phyloP scores from a whole-genome alignment of 2,113 vertebrate genomes.

The Taxidea taxus region DNA sequence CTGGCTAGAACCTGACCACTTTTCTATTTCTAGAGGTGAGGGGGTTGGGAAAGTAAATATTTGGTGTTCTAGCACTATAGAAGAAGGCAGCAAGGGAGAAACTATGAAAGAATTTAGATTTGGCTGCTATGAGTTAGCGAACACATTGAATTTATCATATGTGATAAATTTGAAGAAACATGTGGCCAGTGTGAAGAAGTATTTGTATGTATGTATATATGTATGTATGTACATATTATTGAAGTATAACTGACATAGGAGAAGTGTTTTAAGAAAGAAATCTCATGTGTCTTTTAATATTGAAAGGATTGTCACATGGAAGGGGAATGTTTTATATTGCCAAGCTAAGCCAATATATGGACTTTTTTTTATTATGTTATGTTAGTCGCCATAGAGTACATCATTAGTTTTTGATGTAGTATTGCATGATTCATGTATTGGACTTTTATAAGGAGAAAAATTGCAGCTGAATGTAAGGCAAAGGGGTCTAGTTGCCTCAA shows the following conservation, averaged over 20 bases:
- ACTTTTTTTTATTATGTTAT: too few species aligned
- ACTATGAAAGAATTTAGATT: not conserved
- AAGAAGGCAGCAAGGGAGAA: not conserved
- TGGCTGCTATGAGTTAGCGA: not conserved
- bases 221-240: not conserved
- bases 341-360: not conserved
- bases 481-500: not conserved
- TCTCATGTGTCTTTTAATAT: not conserved
- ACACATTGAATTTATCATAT: not conserved
- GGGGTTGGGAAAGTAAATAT: not conserved
- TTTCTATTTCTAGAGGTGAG: not conserved
- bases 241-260: not conserved
- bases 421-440: too few species aligned
- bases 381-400: too few species aligned
- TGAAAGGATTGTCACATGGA: not conserved
- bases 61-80: not conserved
- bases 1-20: not conserved
- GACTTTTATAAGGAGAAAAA: not conserved
- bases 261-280: conserved; percentile 12
- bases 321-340: not conserved
- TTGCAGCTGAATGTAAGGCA: not conserved
- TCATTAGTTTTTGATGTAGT: too few species aligned
- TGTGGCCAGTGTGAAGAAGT: not conserved
- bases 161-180: not conserved
- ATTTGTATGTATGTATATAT: not conserved